A percentile compares a stretch with the other conserved stretches of the same genome.
phyloP scores from a whole-genome alignment of 2,888 invertebrate species.

The Himalopsyche kuldschensis region DNA sequence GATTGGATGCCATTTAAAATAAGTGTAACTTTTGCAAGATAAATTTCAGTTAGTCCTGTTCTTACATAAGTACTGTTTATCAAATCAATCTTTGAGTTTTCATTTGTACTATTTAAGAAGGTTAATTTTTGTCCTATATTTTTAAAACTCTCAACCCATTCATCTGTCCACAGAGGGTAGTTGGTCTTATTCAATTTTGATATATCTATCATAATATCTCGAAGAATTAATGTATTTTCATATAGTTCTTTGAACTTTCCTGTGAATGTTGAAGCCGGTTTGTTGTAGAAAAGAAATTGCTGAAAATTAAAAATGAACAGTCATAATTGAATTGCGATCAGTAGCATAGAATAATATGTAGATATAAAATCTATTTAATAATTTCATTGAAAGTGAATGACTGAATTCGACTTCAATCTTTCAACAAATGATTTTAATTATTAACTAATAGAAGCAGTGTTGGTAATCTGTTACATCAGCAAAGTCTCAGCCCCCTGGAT shows the following conservation, averaged over 20 bases:
- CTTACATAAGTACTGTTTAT: slow-evolving; percentile 20
- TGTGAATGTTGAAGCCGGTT: slow-evolving; percentile 27
- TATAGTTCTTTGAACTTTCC: slow-evolving; percentile 31
- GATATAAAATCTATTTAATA: not conserved
- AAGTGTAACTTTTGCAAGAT: slow-evolving; percentile 27
- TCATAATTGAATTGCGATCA: not conserved
- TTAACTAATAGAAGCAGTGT: too few species aligned
- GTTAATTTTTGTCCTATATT: slow-evolving; percentile 26
- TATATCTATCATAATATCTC: slow-evolving; percentile 14
- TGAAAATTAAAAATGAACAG: slow-evolving; percentile 31
- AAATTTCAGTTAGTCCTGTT: slow-evolving; percentile 22
- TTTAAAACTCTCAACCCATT: slow-evolving; percentile 36
- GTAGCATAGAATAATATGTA: not conserved
- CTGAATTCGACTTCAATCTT: too few species aligned
- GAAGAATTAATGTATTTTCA: slow-evolving; percentile 24
- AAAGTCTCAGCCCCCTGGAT: not conserved
- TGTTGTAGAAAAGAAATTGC: slow-evolving; percentile 40
- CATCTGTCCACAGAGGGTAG: slow-evolving; percentile 27
- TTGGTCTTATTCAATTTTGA: slow-evolving; percentile 11
- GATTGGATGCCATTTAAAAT: slow-evolving; percentile 16
- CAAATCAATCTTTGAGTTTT: slow-evolving; percentile 10
- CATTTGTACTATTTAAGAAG: not conserved
- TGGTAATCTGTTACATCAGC: too few species aligned
- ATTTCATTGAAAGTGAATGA: too few species aligned
- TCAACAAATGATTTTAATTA: too few species aligned